phyloP scores from a whole-genome alignment of 2,888 invertebrate species.

The Campoletis raptor region DNA sequence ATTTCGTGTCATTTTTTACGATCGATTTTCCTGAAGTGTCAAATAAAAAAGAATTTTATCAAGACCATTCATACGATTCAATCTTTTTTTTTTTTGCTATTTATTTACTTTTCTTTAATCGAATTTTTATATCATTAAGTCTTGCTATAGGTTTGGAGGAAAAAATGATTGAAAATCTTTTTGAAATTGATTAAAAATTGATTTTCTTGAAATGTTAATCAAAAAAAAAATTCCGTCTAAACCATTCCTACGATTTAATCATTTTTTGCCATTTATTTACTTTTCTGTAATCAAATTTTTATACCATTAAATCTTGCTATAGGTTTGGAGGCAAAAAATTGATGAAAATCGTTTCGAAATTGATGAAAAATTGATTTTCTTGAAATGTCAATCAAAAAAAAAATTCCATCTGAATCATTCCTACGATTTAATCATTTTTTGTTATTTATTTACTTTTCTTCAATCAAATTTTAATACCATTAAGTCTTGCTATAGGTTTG shows the following conservation, averaged over 20 bases:
- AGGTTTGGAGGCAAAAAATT: background rate
- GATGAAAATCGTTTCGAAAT: background rate
- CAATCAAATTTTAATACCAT: background rate
- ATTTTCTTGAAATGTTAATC: no score
- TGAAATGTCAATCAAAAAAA: background rate
- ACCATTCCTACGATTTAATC: background rate
- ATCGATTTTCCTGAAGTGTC: background rate
- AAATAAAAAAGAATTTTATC: background rate
- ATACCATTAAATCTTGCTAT: background rate
- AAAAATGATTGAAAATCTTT: background rate
- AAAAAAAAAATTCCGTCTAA: background rate
- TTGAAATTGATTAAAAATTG: background rate
- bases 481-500: background rate
- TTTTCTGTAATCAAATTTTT: background rate
- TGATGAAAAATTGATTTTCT: background rate
- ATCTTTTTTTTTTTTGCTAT: background rate
- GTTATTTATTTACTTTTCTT: background rate
- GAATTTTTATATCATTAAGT: background rate
- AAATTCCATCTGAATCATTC: background rate
- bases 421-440: background rate
- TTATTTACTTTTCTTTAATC: background rate
- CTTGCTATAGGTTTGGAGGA: background rate
- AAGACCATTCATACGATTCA: background rate
- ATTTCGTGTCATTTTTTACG: conserved; percentile 1
- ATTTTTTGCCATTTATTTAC: background rate